Evolutionary conservation across 2,888 invertebrate species (phyloP), one percentile per base, ranked within the genome.

Genomic region (Pristionchus exspectatus): DNA sequence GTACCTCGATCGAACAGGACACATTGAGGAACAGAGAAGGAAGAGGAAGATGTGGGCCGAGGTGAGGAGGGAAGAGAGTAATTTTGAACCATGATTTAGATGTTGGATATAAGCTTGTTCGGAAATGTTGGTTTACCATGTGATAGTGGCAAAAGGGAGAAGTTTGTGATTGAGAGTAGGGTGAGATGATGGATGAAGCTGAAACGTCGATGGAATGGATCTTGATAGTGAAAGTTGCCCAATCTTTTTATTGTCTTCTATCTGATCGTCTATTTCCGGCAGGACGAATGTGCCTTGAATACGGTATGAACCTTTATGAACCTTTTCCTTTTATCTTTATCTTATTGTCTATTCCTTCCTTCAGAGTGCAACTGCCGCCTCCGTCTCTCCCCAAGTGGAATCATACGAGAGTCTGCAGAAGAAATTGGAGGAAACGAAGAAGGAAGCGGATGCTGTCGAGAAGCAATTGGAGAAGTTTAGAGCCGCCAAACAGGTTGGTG

Each of bases 1-100:
- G 38, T 99, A 97, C 96, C 96, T 98, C 89, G 99, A 99, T 95
- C 96, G 99, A 91, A 99, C 99, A 0, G 99, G 98, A 1, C 97
- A 97, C 90, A 97, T 99, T 38, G 98, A 98, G 95, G 96, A 96
- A 93, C 98, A 98, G 95, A 96, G 98, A 14, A 96, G 97, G 93
- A 96, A 96, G 90, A 96, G 98, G 89, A 97, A 97, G 97, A 96
- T 95, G 90, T 95, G 96, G 91, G 92, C 91, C 24, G 91, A 92
- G 84, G 93, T 93, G 18, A 27, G 56, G 44, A n/a, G 44, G n/a
- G 33, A 14, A 69, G 27, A 10, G 38, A 9, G 12, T 16, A 69
- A 33, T 63, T 14, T 16, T 14, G 21, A 24, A 21, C 3, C 7
- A 18, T 63, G 69, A n/a, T 0, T 30, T 5, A 27, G 12, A 69